These are phyloP conservation scores for Andrena chrysosceles DNA, from an alignment of 2,888 invertebrate species.

Conservation along the genomic window DNA sequence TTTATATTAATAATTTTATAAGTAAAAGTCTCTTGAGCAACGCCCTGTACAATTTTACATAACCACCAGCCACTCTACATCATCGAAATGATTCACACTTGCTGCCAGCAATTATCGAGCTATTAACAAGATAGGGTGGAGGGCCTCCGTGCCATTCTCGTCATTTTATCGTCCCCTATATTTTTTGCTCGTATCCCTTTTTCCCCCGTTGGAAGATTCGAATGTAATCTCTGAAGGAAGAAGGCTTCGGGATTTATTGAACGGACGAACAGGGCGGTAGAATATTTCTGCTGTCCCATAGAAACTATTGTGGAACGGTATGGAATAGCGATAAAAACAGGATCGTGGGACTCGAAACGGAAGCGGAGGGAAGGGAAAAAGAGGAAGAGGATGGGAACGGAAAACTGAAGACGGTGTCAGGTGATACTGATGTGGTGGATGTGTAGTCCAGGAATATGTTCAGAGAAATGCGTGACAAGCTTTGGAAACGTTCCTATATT, in stretches of 20 bases:
- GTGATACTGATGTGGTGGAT: slow-evolving; percentile 32
- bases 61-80: background rate
- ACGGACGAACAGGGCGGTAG: slow-evolving; percentile 39
- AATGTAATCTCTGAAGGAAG: slow-evolving; percentile 37
- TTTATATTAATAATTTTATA: background rate
- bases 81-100: background rate
- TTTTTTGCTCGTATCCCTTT: background rate
- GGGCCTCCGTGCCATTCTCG: background rate
- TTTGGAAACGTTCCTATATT: slow-evolving; percentile 28
- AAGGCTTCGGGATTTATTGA: slow-evolving; percentile 52
- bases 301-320: slow-evolving; percentile 25
- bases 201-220: background rate
- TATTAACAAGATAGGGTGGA: slow-evolving; percentile 9
- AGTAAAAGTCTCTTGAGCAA: background rate
- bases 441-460: slow-evolving; percentile 24
- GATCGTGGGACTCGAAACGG: slow-evolving; percentile 11
- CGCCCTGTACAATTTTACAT: background rate
- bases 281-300: slow-evolving; percentile 29
- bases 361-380: background rate
- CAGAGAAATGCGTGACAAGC: slow-evolving; percentile 35
- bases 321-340: slow-evolving; percentile 22
- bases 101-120: slow-evolving; percentile 22
- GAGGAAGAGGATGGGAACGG: background rate
- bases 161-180: background rate
- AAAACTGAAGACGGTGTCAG: slow-evolving; percentile 43